Base-by-base conservation (phyloP, 2,888 invertebrate species). In the Lasioglossum calceatum region DNA sequence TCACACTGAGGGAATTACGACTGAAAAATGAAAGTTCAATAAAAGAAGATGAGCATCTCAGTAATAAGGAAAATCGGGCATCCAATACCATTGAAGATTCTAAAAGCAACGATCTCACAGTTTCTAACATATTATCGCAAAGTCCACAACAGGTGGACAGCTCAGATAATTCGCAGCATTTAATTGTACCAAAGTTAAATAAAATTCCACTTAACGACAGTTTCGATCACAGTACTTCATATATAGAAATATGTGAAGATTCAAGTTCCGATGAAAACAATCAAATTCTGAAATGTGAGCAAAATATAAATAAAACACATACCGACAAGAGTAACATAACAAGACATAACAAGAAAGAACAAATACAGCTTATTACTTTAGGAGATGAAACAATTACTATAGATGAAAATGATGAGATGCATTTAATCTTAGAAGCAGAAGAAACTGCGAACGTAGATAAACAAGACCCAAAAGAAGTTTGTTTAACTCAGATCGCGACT, bases 41-140 rank as follows among this genome's bases (percentile, higher is more conserved):
- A 16, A 81, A 87, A 75, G 79, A 84, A 19, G 81, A 89, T 27
- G 81, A 79, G 81, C 85, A 47, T 82, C 81, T 87, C 5, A 82
- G 67, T 67, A 82, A 89, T 54, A 88, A 90, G 76, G 86, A 87
- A 72, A 90, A 88, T 81, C 70, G 84, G 79, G 71, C 32, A 12
- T 19, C 47, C 14, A 84, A 88, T 54, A 75, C 80, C 32, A 81
- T 76, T 79, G 79, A 8, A 61, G 77, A 74, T 16, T 39, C n/a
- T 42, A 39, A 83, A 54, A 70, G 23, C 12, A 76, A 36, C 47
- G 82, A 83, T 14, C 19, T 64, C 72, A 12, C 44, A 42, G 47
- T 32, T 73, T 78, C 70, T 12, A 83, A 61, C 27, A 27, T 61
- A 14, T 23, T 64, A 64, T 61, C 74, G 23, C n/a, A 71, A 80